Evolutionary conservation across 2,797 vertebrate species (phyloP), one percentile per base, ranked within the genome.

Genomic region (Helicolenus hilgendorfi): DNA sequence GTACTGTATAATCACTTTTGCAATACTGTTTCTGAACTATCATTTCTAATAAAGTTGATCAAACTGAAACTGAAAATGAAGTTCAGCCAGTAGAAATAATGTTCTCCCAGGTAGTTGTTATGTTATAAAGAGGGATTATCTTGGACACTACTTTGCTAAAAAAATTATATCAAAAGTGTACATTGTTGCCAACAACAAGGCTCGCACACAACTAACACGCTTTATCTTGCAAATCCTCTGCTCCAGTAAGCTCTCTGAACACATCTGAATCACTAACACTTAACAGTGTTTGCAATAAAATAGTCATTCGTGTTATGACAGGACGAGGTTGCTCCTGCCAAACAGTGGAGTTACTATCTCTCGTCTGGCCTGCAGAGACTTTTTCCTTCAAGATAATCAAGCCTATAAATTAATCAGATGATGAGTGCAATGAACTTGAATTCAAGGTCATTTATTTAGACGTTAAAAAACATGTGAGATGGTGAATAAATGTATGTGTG

Each of bases 271-370:
- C 84, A 88, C 53, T 55, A 60, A 91, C 89, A 86, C 81, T 87
- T 81, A 3, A 79, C 13, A 85, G 41, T 27, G 79, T 85, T 71
- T 82, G 59, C 86, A 87, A 90, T 88, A 86, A 85, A 55, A 72
- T 67, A 56, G 86, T 73, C 53, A 83, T 33, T 93, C 91, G 45
- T 86, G 94, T 93, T 81, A 41, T 38, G 71, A 94, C 95, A 95
- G 83, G 93, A 90, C 35, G 2, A 8, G 9, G 56, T 27, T n/a
- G 20, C 24, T 83, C 14, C 72, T 81, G 80, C 83, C 59, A 85
- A 81, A 79, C 41, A 35, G 41, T 49, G 5, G 31, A 82, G 65
- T 6, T 79, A 14, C 55, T 20, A 49, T 49, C 45, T 49, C 45
- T 7, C 18, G 41, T 7, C 45, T 20, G 45, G 45, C 45, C 45